Evolutionary conservation across 2,797 vertebrate species (phyloP).

Genomic region (Artibeus lituratus): DNA sequence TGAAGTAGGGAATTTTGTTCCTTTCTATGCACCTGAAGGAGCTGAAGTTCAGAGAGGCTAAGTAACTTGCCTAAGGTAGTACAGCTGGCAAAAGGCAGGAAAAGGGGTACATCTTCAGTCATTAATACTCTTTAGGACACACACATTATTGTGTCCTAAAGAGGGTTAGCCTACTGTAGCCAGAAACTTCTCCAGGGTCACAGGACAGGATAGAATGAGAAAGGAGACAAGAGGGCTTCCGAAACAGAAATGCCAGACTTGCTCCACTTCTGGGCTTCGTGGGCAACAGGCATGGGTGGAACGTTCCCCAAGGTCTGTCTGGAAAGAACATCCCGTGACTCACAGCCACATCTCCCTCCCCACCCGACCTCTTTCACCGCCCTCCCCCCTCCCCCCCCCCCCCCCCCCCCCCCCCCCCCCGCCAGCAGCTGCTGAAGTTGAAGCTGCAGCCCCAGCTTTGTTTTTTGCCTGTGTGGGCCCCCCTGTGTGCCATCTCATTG

Average conservation of each 20-base stretch:
- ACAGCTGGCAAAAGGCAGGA: neutral
- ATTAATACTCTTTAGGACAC: neutral
- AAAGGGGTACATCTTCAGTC: neutral
- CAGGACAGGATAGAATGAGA: neutral
- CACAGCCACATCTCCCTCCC: neutral
- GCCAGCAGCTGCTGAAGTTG: neutral
- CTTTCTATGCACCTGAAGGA: neutral
- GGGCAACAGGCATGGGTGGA: neutral
- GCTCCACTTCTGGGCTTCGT: neutral
- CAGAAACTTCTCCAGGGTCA: neutral
- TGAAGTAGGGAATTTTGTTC: neutral
- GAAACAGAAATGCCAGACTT: neutral
- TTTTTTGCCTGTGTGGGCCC: neutral
- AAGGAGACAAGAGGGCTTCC: neutral
- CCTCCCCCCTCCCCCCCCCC: no score
- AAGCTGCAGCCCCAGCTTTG: neutral
- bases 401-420: no score
- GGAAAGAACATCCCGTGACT: constrained; percentile 33
- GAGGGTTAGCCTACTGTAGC: neutral
- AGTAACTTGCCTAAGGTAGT: neutral
- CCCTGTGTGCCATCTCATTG: neutral
- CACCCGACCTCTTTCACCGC: neutral
- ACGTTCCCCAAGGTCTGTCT: neutral
- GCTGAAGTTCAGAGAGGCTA: neutral
- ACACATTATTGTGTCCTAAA: neutral